phyloP scores from a whole-genome alignment of 2,113 vertebrate genomes.

The Procavia capensis region DNA sequence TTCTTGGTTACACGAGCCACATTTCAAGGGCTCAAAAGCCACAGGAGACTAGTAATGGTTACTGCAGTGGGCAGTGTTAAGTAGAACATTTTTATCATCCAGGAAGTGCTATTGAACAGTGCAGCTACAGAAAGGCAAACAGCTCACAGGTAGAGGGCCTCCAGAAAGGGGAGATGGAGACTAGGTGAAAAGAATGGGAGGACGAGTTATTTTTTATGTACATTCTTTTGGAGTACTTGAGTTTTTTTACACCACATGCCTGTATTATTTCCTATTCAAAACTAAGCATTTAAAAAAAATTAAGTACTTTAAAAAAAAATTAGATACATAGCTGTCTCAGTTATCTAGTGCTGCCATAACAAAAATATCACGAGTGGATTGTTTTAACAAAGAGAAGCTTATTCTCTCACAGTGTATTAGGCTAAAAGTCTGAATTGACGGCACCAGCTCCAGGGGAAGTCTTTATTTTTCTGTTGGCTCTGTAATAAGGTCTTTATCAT shows the following conservation, averaged over 20 bases:
- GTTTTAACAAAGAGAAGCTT: too few relatives aligned
- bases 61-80: rapidly evolving
- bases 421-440: too few relatives aligned
- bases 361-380: too few relatives aligned
- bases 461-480: too few relatives aligned
- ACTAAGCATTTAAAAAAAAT: background rate
- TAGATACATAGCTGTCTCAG: background rate
- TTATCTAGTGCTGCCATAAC: too few relatives aligned
- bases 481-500: too few relatives aligned
- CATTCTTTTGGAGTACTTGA: background rate
- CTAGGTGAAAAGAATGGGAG: rapidly evolving
- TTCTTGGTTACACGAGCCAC: background rate
- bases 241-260: background rate
- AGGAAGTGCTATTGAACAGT: background rate
- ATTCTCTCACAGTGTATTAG: too few relatives aligned
- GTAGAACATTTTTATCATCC: too few relatives aligned
- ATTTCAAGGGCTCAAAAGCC: background rate
- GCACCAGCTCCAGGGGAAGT: too few relatives aligned
- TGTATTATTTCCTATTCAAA: background rate
- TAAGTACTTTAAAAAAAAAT: background rate
- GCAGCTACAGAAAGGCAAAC: background rate
- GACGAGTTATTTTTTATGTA: background rate
- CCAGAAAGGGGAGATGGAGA: background rate
- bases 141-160: background rate
- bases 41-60: rapidly evolving